Evolutionary conservation across 1,140 invertebrate species (phyloP).

Genomic region (Protaetia brevitarsis): DNA sequence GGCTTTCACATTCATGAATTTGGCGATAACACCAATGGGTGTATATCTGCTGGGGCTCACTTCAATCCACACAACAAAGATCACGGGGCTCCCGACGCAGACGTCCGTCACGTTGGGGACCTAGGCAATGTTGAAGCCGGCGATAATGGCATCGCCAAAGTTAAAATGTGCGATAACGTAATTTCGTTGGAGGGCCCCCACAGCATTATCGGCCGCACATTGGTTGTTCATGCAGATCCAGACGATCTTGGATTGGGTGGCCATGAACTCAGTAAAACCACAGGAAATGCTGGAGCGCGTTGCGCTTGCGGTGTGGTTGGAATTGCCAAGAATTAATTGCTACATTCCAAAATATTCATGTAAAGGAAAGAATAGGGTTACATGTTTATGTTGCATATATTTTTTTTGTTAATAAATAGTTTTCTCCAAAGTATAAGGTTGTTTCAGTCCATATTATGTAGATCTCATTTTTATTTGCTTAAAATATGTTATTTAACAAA

Average conservation of each 20-base stretch:
- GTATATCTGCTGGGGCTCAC: slow-evolving; percentile 91
- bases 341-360: not conserved
- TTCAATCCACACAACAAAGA: slow-evolving; percentile 87
- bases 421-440: too few species aligned
- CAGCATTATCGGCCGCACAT: slow-evolving; percentile 82
- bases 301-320: slow-evolving; percentile 98
- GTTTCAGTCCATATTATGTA: too few species aligned
- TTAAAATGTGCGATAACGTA: slow-evolving; percentile 71
- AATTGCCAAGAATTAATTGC: slow-evolving; percentile 58
- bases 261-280: slow-evolving; percentile 90
- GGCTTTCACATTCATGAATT: slow-evolving; percentile 98
- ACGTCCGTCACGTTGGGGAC: slow-evolving; percentile 83
- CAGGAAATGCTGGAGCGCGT: slow-evolving; percentile 95
- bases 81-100: slow-evolving; percentile 75
- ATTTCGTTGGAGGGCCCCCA: slow-evolving; percentile 73
- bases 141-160: slow-evolving; percentile 67
- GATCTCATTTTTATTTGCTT: too few species aligned
- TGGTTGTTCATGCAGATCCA: slow-evolving; percentile 89
- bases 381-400: slow-evolving; percentile 3
- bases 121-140: slow-evolving; percentile 85
- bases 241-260: slow-evolving; percentile 95
- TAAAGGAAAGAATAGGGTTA: not conserved
- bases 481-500: too few species aligned
- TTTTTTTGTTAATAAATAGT: too few species aligned
- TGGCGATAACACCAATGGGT: slow-evolving; percentile 95